phyloP scores from a whole-genome alignment of 2,797 vertebrate species.

The Limosa lapponica region DNA sequence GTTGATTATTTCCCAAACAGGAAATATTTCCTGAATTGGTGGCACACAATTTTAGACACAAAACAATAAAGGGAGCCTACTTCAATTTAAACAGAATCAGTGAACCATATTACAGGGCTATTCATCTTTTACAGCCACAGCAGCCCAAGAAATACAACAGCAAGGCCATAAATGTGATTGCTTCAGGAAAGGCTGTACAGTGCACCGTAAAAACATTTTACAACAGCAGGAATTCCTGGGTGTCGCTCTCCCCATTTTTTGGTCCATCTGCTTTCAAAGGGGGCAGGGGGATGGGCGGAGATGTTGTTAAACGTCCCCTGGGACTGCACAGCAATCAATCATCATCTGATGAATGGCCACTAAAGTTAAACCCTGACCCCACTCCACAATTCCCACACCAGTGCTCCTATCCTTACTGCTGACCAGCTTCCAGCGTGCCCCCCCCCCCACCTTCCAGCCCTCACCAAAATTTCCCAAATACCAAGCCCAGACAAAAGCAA shows the following conservation, averaged over 20 bases:
- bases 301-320: conserved; percentile 78
- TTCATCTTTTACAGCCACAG: conserved; percentile 75
- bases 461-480: conserved; percentile 82
- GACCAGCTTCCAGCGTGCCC: conserved; percentile 64
- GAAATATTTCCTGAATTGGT: conserved; percentile 63
- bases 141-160: conserved; percentile 69
- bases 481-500: conserved; percentile 81
- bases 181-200: conserved; percentile 76
- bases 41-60: conserved; percentile 47
- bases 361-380: conserved; percentile 83
- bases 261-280: conserved; percentile 77
- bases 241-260: conserved; percentile 71
- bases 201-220: conserved; percentile 74
- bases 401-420: conserved; percentile 71
- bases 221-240: conserved; percentile 80
- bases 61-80: conserved; percentile 61
- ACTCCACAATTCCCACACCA: conserved; percentile 76
- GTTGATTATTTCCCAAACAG: conserved; percentile 73
- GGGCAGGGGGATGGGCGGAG: conserved; percentile 66
- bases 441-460: conserved; percentile 71
- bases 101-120: conserved; percentile 69
- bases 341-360: conserved; percentile 85
- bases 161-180: conserved; percentile 73
- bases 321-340: conserved; percentile 83
- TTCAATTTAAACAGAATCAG: conserved; percentile 68